Evolutionary conservation across 2,113 vertebrate species (phyloP).

Genomic region (Pluvialis apricaria): DNA sequence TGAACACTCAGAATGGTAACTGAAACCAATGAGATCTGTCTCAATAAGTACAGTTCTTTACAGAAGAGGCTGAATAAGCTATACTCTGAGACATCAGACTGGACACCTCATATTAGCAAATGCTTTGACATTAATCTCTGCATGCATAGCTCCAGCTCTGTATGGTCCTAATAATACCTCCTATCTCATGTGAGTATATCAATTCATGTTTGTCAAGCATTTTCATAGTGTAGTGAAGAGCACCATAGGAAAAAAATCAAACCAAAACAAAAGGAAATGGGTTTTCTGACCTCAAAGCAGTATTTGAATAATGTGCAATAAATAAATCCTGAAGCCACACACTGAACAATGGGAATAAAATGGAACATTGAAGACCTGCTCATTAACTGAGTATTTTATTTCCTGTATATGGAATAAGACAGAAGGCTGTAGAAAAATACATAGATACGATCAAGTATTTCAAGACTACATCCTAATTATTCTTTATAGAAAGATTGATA

Average conservation of each 20-base stretch:
- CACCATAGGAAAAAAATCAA: not conserved
- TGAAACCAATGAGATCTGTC: not conserved
- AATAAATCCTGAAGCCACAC: not conserved
- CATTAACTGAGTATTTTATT: not conserved
- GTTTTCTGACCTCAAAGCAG: not conserved
- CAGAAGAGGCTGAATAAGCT: not conserved
- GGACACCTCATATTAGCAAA: not conserved
- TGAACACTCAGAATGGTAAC: not conserved
- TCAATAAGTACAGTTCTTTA: not conserved
- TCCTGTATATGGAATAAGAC: not conserved
- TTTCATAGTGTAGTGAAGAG: not conserved
- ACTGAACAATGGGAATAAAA: not conserved
- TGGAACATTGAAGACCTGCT: not conserved
- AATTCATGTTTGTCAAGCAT: not conserved
- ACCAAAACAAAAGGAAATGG: not conserved
- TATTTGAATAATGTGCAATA: not conserved
- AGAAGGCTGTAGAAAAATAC: not conserved
- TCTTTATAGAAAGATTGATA: not conserved
- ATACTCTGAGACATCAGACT: not conserved
- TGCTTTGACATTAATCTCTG: not conserved
- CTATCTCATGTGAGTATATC: not conserved
- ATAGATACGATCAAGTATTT: not conserved
- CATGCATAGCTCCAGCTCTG: not conserved
- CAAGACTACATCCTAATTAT: not conserved
- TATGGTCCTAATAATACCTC: not conserved